Conservation (phyloP, 2,113 vertebrate species). For the Etheostoma cragini region DNA sequence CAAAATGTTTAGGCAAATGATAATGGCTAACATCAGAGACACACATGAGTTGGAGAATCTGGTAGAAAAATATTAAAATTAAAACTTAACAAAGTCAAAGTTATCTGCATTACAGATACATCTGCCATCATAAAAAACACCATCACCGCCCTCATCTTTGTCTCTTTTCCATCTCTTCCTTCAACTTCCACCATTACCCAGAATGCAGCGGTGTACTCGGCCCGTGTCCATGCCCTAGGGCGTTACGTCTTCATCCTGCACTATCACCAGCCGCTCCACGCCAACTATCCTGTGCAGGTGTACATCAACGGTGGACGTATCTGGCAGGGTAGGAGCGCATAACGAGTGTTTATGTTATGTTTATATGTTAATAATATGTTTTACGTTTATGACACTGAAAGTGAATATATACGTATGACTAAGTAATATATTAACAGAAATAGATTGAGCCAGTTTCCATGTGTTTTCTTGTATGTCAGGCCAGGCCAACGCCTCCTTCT, state of each 20-base stretch:
- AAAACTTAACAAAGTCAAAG: no score
- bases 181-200: slow-evolving; percentile 59
- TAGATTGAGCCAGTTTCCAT: background rate
- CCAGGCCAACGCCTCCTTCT: slow-evolving; percentile 90
- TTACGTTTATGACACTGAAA: background rate
- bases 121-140: background rate
- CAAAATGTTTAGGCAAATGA: no score
- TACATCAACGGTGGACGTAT: slow-evolving; percentile 89
- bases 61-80: no score
- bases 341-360: no score
- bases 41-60: no score
- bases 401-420: background rate
- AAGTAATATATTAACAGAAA: no score
- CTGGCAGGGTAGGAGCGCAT: slow-evolving; percentile 90
- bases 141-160: no score
- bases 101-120: no score
- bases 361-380: no score
- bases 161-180: background rate
- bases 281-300: slow-evolving; percentile 89
- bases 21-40: no score
- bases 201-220: slow-evolving; percentile 88
- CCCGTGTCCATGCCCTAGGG: slow-evolving; percentile 87
- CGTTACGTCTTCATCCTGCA: slow-evolving; percentile 96
- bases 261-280: slow-evolving; percentile 92
- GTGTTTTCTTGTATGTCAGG: slow-evolving; percentile 77